Percentiles rank a stretch among this genome's conserved stretches.
phyloP scores from a whole-genome alignment of 2,113 vertebrate genomes.

The Geococcyx californianus region DNA sequence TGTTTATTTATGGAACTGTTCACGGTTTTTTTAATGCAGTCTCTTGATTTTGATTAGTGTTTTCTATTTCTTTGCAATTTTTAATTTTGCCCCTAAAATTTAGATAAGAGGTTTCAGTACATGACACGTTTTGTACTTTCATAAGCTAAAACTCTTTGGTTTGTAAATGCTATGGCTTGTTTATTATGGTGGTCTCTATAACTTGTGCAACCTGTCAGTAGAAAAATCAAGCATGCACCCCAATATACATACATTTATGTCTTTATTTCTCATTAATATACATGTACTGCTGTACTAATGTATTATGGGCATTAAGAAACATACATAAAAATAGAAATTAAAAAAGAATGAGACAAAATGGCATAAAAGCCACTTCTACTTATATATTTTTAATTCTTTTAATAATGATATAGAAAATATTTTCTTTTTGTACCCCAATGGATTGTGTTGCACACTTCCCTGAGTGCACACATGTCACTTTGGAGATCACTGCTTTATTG shows the following conservation, averaged over 20 bases:
- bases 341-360: not conserved
- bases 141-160: not conserved
- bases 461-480: fast-evolving
- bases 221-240: fast-evolving
- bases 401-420: not conserved
- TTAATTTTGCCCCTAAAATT: not conserved
- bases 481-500: not conserved
- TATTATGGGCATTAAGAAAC: not conserved
- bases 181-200: not conserved
- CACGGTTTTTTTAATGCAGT: not conserved
- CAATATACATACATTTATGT: not conserved
- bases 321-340: not conserved
- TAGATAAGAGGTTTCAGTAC: not conserved
- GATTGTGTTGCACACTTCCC: fast-evolving
- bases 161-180: not conserved
- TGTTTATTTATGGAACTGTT: constrained; percentile 18
- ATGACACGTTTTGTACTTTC: not conserved
- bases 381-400: not conserved
- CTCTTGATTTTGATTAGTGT: not conserved
- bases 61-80: not conserved
- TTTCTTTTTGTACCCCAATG: not conserved
- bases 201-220: not conserved
- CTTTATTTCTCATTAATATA: not conserved
- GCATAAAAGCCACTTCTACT: not conserved
- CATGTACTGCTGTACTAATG: fast-evolving